A percentile compares a stretch with the other conserved stretches of the same genome.
These are phyloP conservation scores for Somateria mollissima DNA, from an alignment of 2,797 vertebrate genomes.

Conservation along the genomic window DNA sequence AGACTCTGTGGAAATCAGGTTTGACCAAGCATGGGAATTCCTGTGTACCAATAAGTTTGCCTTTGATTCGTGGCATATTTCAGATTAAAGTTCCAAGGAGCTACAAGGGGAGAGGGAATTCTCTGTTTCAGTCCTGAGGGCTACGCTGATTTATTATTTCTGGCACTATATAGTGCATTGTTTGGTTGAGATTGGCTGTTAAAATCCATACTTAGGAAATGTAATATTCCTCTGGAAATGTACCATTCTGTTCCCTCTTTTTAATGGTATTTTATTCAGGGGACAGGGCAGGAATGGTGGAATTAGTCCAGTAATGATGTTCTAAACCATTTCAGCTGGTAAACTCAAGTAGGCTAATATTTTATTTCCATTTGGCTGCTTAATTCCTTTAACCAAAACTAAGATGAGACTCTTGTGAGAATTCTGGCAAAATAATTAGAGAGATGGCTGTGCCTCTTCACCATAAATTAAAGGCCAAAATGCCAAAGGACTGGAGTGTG, in stretches of 20 bases:
- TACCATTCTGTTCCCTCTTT: not conserved
- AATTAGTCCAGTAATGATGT: not conserved
- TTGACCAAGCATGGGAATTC: slow-evolving; percentile 36
- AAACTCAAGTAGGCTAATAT: not conserved
- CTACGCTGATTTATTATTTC: slow-evolving; percentile 51
- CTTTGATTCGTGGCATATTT: slow-evolving; percentile 48
- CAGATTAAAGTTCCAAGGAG: slow-evolving; percentile 51
- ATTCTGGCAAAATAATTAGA: not conserved
- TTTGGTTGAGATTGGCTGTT: slow-evolving; percentile 52
- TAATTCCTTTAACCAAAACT: not conserved
- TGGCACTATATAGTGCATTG: slow-evolving; percentile 16
- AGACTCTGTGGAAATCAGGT: slow-evolving; percentile 44
- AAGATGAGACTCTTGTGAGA: not conserved
- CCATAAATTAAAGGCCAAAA: not conserved
- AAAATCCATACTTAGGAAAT: slow-evolving; percentile 41
- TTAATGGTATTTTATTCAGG: not conserved
- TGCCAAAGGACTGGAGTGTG: not conserved
- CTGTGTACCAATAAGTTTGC: slow-evolving; percentile 22
- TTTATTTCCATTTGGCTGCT: not conserved
- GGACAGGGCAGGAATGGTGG: not conserved
- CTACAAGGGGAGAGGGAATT: slow-evolving; percentile 51
- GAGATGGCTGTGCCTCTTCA: not conserved
- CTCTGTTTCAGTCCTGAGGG: slow-evolving; percentile 37
- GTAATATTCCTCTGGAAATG: slow-evolving; percentile 56
- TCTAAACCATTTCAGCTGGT: slow-evolving; percentile 41